Base-by-base conservation (phyloP, 2,113 vertebrate species). In the Nothoprocta perdicaria region DNA sequence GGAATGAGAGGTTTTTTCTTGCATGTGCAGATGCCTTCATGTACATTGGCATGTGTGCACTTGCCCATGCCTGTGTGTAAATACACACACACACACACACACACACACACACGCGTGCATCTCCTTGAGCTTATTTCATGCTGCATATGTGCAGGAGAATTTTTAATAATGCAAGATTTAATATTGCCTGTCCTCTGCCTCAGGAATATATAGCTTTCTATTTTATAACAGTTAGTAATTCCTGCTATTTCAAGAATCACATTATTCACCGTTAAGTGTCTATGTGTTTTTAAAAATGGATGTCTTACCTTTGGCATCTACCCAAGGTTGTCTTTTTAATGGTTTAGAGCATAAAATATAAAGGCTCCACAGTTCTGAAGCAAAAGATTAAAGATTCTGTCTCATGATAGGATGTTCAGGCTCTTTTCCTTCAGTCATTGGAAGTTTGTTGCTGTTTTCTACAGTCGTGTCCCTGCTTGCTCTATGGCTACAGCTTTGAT, bases 251-350 rank as follows among this genome's bases (percentile, higher is more conserved):
- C 1, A 24, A 71, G 45, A 26, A 41, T 81, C 11, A 38, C 24
- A 31, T 78, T 61, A 8, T 79, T 95, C 10, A 14, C 72, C 58
- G 29, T 55, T 50, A 80, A 41, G 13, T 13, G 41, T 15, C 91
- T 77, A 80, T 8, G 6, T 63, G 71, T 12, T 72, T 78, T 63
- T 21, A 8, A 80, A 89, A 94, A 79, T 27, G 52, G 31, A 76
- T 78, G 19, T 74, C 84, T 69, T 86, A 71, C 84, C 88, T 96
- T 90, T 73, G 92, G 88, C 82, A 83, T 58, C 87, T 68, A 83
- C 84, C 72, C 53, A 27, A 50, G 19, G 58, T 68, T 75, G 87
- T 88, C 85, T 89, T 63, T 82, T 85, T 48, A 57, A 71, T 61
- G 71, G 92, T 74, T 96, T 57, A 71, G 40, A 66, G 68, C 77